Conservation (phyloP, 2,113 vertebrate genomes). For the Cavia aperea region DNA sequence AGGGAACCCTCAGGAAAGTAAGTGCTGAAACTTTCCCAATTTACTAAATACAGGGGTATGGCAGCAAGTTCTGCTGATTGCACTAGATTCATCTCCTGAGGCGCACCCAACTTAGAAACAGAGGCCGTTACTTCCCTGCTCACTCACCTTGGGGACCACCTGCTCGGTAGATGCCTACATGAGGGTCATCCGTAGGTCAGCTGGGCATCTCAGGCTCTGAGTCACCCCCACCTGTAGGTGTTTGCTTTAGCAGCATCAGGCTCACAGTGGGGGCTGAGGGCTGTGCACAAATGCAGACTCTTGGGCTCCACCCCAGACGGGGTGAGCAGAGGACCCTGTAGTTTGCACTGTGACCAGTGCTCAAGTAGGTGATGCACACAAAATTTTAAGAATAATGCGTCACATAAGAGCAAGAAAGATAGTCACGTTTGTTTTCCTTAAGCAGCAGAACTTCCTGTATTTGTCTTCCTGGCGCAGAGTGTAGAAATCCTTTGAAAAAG, state of each 20-base stretch:
- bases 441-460: background rate
- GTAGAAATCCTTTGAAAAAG: background rate
- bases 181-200: conserved; percentile 24
- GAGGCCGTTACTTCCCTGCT: background rate
- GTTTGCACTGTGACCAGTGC: background rate
- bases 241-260: background rate
- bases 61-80: conserved; percentile 47
- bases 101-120: background rate
- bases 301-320: background rate
- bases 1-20: conserved; percentile 31
- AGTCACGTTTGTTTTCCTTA: background rate
- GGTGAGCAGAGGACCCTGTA: background rate
- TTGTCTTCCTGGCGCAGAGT: background rate
- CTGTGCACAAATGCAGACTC: conserved; percentile 14
- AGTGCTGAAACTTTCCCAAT: conserved; percentile 45
- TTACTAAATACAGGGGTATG: conserved; percentile 25
- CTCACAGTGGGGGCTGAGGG: background rate
- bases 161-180: background rate
- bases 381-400: background rate
- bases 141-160: background rate
- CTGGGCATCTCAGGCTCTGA: background rate
- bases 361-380: background rate
- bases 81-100: conserved; percentile 40
- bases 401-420: no score
- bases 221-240: background rate